Base-by-base conservation (phyloP, 2,797 vertebrate species). In the Sebastes taczanowskii region DNA sequence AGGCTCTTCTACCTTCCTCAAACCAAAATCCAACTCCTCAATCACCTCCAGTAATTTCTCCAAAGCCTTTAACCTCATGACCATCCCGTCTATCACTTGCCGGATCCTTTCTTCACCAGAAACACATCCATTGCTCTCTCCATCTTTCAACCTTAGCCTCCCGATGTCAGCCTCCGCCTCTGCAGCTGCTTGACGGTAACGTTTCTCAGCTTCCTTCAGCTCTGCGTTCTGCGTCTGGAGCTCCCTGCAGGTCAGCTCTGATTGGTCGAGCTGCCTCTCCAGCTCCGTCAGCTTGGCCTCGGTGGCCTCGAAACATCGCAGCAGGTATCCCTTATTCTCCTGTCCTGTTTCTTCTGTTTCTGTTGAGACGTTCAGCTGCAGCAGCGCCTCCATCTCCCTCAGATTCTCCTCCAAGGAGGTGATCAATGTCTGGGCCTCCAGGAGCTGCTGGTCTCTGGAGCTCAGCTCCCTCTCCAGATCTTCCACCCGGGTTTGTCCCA, bases 341-440 rank as follows among this genome's bases (percentile, higher is more conserved):
- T 82, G 72, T 68, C 11, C 67, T 2, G 22, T 3, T 61, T 58
- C 65, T 11, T 73, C 71, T 1, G 46, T 38, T 18, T 81, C 82
- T 11, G 55, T 7, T 3, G 55, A 25, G 35, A 46, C 6, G 11
- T 42, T 78, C 4, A 81, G 74, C 72, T 84, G 85, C 55, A 92
- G 84, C 85, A 84, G 52, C 8, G 13, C 71, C 75, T 93, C 91
- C 0, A 82, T 73, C 74, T 92, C 89, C 71, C 42, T 85, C 58
- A 94, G 83, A 5, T 56, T 91, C n/a, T 87, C 87, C 70, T 91
- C 84, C 88, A 95, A 76, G 7, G 91, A 90, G 53, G 78, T 8
- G 74, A 94, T 77, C 22, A 92, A 66, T 1, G 52, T 58, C 84
- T 87, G 88, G 32, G 89, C 89, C 79, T 94, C 93, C 61, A 88